A percentile compares a stretch with the other conserved stretches of the same genome.
Conservation (phyloP, 2,113 vertebrate genomes). For the Takifugu flavidus region DNA sequence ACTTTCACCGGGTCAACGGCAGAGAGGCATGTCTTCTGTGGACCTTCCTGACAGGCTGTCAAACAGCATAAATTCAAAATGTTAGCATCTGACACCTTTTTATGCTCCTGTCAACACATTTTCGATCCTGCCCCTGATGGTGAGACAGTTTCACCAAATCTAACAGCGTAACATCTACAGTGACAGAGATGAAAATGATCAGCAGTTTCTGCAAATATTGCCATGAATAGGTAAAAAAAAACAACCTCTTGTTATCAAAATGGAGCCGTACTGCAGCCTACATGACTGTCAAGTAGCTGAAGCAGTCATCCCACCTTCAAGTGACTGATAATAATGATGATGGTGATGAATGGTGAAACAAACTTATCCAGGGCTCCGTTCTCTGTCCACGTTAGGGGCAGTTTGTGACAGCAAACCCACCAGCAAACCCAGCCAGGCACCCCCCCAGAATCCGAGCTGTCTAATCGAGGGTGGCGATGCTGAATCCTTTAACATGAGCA, state of each 20-base stretch:
- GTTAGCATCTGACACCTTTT: slow-evolving; percentile 23
- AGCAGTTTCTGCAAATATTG: slow-evolving; percentile 7
- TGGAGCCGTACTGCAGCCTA: neutral
- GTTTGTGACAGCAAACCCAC: slow-evolving; percentile 3
- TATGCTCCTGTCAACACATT: slow-evolving; percentile 17
- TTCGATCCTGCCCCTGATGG: neutral
- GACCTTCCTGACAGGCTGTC: slow-evolving; percentile 31
- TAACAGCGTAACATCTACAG: neutral
- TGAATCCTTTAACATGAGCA: slow-evolving; percentile 25
- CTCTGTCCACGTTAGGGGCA: neutral
- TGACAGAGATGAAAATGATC: slow-evolving; percentile 1
- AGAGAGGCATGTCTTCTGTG: neutral
- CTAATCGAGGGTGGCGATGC: slow-evolving; percentile 5
- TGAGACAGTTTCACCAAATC: neutral
- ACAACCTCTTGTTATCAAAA: neutral
- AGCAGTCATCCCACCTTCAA: neutral
- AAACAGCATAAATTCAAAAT: slow-evolving; percentile 22
- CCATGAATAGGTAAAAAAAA: neutral
- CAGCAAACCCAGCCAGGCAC: slow-evolving; percentile 2
- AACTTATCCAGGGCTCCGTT: neutral
- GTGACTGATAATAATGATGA: neutral
- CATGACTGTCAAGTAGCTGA: too few species aligned
- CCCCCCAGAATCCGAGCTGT: slow-evolving; percentile 19
- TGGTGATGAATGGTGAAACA: neutral
- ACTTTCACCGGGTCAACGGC: neutral